These are phyloP conservation scores for Cuculus canorus DNA, from an alignment of 2,797 vertebrate genomes.

Conservation along the genomic window DNA sequence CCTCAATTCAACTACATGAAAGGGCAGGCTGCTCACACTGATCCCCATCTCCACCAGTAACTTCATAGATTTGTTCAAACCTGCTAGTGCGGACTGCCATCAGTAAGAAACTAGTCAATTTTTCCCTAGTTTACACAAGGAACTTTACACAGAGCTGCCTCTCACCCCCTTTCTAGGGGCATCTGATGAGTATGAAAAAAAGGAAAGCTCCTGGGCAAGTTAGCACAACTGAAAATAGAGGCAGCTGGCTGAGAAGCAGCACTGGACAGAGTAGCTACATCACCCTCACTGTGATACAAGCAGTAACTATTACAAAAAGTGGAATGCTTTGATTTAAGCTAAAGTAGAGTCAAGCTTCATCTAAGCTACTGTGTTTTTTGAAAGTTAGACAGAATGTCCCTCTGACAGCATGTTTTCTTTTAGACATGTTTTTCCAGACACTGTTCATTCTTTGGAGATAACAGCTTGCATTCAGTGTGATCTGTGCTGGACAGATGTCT, in stretches of 20 bases:
- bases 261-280: rapidly evolving
- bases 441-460: no score
- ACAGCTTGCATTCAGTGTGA: no score
- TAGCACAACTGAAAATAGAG: rapidly evolving
- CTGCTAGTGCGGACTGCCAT: no score
- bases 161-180: background rate
- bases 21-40: background rate
- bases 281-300: no score
- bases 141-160: background rate
- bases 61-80: background rate
- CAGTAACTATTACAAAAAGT: no score
- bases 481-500: no score
- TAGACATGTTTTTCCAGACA: no score
- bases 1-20: background rate
- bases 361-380: no score
- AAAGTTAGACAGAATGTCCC: no score
- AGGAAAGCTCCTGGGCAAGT: rapidly evolving
- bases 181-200: rapidly evolving
- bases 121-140: background rate
- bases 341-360: no score
- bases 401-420: no score
- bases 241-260: background rate
- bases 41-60: background rate
- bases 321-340: no score
- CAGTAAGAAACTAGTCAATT: rapidly evolving